Base-by-base conservation (phyloP, 2,888 invertebrate genomes). In the Himalopsyche anomala region DNA sequence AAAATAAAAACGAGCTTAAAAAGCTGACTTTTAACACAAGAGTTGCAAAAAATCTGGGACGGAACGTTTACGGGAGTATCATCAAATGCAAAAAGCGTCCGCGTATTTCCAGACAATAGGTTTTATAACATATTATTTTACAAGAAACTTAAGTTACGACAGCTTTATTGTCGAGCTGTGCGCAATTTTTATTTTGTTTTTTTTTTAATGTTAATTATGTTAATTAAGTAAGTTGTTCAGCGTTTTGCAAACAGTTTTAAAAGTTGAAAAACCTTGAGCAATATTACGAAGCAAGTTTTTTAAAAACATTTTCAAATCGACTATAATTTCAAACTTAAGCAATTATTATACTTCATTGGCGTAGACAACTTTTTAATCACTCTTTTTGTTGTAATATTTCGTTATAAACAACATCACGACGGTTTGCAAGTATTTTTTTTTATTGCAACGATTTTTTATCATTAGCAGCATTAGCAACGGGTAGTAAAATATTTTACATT, bases 201-300 rank as follows among this genome's bases (percentile, higher is more conserved):
- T 0, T 42, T 42, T 51, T 85, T 79, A 54, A 45, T n/a, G 84
- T 81, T 85, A 85, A 81, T 81, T 85, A 85, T 81, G 84, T 85
- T 80, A 85, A 80, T 81, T 15, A 79, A 42, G 62, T 62, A 19
- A 62, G 62, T 62, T 62, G 19, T 62, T 19, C 62, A 62, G 62
- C 28, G 62, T 11, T 62, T 62, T 28, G 62, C 62, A 62, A 62
- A 62, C 62, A 28, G 62, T 62, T 62, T 19, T 62, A 19, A 62
- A 62, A 62, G 62, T 19, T 62, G 28, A 62, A 6, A 62, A 62
- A 62, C 19, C n/a, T n/a, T 19, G n/a, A 28, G 62, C n/a, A 19
- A 19, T 62, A 19, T 62, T 62, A 62, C 28, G 62, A 62, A 62
- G 19, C 62, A 19, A 62, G 62, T 62, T 62, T 62, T 56, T 56